Percentiles rank a stretch among this genome's conserved stretches.
These are phyloP conservation scores for Megaustenia siamemsis DNA, from an alignment of 2,888 invertebrate species.

Conservation along the genomic window DNA sequence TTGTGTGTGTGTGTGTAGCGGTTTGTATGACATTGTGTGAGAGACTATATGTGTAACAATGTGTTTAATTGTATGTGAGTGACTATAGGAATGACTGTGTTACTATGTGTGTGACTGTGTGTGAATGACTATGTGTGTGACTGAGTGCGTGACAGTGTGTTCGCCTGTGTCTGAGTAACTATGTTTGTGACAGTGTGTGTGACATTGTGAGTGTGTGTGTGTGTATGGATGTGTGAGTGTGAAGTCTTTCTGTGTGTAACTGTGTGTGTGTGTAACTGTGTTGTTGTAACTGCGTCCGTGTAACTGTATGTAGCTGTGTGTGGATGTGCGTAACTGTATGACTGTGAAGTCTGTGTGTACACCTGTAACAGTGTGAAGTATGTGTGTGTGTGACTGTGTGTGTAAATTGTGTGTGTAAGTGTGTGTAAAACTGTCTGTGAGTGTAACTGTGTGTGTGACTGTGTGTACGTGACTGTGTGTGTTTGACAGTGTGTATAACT, in stretches of 20 bases:
- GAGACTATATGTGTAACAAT: background rate
- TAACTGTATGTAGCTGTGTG: too few species aligned
- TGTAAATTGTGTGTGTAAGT: too few species aligned
- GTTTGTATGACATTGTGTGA: background rate
- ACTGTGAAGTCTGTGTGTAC: background rate
- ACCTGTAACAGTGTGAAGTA: background rate
- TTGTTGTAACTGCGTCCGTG: too few species aligned
- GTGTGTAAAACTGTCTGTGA: too few species aligned
- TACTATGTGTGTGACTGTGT: slow-evolving; percentile 2
- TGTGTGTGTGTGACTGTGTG: too few species aligned
- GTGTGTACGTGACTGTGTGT: too few species aligned
- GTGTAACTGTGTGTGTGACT: too few species aligned
- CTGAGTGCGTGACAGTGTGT: slow-evolving; percentile 11
- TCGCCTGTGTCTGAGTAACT: slow-evolving; percentile 1
- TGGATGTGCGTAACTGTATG: background rate
- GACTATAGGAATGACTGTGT: background rate
- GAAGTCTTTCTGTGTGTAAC: too few species aligned
- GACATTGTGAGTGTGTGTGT: background rate
- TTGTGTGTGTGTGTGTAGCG: too few species aligned
- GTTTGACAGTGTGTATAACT: background rate
- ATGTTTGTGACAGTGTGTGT: slow-evolving; percentile 21
- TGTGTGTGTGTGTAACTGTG: too few species aligned
- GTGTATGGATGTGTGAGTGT: background rate
- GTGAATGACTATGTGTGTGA: background rate
- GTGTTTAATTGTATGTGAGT: slow-evolving; percentile 1